Percentiles rank a stretch among this genome's conserved stretches.
Evolutionary conservation across 2,113 vertebrate genomes (phyloP).

Genomic region (Puffinus mauretanicus): DNA sequence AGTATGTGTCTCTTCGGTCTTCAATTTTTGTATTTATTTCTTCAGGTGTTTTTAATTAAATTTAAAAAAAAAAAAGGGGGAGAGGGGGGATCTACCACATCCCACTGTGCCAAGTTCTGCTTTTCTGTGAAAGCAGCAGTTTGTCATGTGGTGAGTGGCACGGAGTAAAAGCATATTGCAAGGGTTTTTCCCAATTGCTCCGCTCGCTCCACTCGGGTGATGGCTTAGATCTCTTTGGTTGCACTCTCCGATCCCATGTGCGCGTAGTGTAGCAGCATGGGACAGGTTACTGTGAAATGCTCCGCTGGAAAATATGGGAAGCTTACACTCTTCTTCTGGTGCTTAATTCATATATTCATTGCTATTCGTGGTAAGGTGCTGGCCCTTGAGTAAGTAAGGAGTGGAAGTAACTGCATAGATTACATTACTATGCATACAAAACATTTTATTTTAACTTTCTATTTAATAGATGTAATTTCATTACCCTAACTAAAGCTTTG

Average conservation of each 20-base stretch:
- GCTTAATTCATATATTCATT: background rate
- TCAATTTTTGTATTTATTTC: background rate
- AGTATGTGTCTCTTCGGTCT: background rate
- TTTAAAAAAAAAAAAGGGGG: background rate
- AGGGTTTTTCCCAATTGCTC: background rate
- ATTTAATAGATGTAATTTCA: background rate
- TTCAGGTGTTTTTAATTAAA: background rate
- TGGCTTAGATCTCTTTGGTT: background rate
- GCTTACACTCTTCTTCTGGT: too few relatives aligned
- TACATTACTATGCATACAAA: background rate
- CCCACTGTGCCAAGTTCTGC: background rate
- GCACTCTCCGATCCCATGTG: fast-evolving
- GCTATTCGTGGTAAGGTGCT: background rate
- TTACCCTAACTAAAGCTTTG: background rate
- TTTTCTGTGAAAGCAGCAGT: background rate
- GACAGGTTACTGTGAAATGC: background rate
- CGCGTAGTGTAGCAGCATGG: background rate
- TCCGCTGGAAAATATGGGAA: background rate
- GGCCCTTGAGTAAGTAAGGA: background rate
- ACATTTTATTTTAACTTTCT: background rate
- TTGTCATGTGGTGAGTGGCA: background rate
- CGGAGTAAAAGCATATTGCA: background rate
- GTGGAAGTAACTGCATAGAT: background rate
- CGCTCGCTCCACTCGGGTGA: fast-evolving
- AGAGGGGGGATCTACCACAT: background rate